Evolutionary conservation across 2,113 vertebrate species (phyloP).

Genomic region (Halichoeres trimaculatus): DNA sequence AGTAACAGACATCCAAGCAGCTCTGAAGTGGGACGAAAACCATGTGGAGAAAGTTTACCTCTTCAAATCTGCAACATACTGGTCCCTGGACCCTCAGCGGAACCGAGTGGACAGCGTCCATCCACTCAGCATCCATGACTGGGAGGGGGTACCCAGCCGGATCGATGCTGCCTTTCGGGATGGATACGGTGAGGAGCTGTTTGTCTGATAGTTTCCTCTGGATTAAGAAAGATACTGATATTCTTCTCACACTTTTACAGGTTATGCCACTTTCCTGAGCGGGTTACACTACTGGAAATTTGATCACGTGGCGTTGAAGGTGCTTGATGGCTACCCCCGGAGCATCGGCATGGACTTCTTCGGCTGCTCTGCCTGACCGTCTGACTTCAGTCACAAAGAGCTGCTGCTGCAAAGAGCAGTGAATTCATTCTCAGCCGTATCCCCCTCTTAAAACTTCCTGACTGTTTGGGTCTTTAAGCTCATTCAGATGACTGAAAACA

Average conservation of each 20-base stretch:
- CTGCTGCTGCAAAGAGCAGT: background rate
- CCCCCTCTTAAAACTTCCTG: background rate
- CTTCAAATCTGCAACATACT: slow-evolving; percentile 86
- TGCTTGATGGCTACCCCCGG: slow-evolving; percentile 88
- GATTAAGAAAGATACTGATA: background rate
- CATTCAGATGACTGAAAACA: background rate
- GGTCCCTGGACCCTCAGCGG: slow-evolving; percentile 83
- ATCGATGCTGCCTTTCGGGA: slow-evolving; percentile 88
- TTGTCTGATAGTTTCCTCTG: background rate
- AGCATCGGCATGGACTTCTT: slow-evolving; percentile 89
- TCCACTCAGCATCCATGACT: slow-evolving; percentile 82
- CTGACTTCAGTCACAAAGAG: background rate
- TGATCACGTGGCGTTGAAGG: slow-evolving; percentile 85
- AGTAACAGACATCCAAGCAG: slow-evolving; percentile 83
- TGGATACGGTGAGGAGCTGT: slow-evolving; percentile 79
- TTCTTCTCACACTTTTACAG: slow-evolving; percentile 68
- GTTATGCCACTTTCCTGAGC: slow-evolving; percentile 89
- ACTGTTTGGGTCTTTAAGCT: background rate
- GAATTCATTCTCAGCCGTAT: background rate
- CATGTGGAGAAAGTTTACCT: slow-evolving; percentile 86
- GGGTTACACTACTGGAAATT: slow-evolving; percentile 91
- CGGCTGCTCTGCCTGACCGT: slow-evolving; percentile 71
- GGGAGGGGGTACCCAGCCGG: slow-evolving; percentile 85
- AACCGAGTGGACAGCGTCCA: slow-evolving; percentile 82
- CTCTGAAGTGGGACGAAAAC: slow-evolving; percentile 87